These are phyloP conservation scores for Tillus elongatus DNA, from an alignment of 2,888 invertebrate genomes.

Conservation along the genomic window DNA sequence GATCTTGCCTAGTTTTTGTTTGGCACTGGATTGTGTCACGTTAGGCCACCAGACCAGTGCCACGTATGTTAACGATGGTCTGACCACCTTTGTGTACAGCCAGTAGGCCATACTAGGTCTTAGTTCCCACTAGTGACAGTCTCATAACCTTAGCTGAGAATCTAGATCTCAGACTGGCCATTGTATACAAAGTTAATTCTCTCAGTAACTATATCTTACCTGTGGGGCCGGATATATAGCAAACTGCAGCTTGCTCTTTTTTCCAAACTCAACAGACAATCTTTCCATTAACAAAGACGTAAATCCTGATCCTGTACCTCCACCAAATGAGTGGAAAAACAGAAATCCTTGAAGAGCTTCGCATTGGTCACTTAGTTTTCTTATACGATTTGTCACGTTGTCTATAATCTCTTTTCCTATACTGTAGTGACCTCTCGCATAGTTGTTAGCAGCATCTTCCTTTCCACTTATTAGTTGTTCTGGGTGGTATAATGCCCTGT, in stretches of 20 bases:
- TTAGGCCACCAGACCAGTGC: no score
- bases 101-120: no score
- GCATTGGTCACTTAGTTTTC: conserved; percentile 66
- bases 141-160: no score
- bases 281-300: conserved; percentile 74
- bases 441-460: conserved; percentile 80
- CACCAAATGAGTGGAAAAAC: conserved; percentile 73
- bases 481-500: conserved; percentile 65
- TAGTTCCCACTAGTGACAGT: no score
- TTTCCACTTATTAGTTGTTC: conserved; percentile 75
- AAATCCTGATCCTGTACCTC: conserved; percentile 76
- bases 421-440: conserved; percentile 74
- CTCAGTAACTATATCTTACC: no score
- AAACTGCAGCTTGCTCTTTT: conserved; percentile 74
- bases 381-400: conserved; percentile 54
- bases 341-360: conserved; percentile 69
- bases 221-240: conserved; percentile 72
- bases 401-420: conserved; percentile 66
- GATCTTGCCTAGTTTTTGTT: no score
- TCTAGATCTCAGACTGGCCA: no score
- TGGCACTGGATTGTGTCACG: no score
- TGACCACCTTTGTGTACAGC: no score
- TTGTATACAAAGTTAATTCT: no score
- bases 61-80: no score
- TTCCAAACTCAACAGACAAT: conserved; percentile 66